Base-by-base conservation (phyloP, 2,888 invertebrate species). In the Lutraria lutraria region DNA sequence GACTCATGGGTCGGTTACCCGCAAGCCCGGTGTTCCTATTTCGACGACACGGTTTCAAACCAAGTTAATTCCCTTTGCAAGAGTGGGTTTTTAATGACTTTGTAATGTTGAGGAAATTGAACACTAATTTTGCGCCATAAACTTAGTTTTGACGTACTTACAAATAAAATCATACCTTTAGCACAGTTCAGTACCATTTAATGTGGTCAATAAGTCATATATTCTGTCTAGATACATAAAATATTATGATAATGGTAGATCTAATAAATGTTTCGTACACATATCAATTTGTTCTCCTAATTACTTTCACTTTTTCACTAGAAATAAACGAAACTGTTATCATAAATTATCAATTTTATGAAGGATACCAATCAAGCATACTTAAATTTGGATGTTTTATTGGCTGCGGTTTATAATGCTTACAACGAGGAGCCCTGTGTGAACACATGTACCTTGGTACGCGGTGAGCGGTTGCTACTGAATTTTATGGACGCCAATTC, bases 81-180 rank as follows among this genome's bases (percentile, higher is more conserved):
- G 31, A 19, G 34, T 76, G 29, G 34, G 31, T 31, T 76, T 76
- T 76, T 76, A 76, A 76, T 76, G 76, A 76, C 31, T 76, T 76
- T 76, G 31, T 76, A 76, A 76, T 76, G 19, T 34, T 31, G 76
- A 34, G 76, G 31, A 76, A 76, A 76, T 76, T 76, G 76, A 34
- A 31, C 76, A 76, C 31, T 31, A 76, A 76, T 76, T 31, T 31
- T 34, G 19, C 16, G 31, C 25, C 16, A 76, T 76, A 76, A 13
- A 76, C 12, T 31, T 25, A 76, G 31, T 76, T 76, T n/a, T 76
- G 76, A 34, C 76, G 19, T 29, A 31, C 76, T 76, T 19, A 34
- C 76, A 76, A 76, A 34, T 76, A 76, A 34, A 76, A 76, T 31
- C 25, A 76, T 76, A 31, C 34, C 12, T 76, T 34, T 34, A 76